Evolutionary conservation across 2,113 vertebrate species (phyloP), one percentile per base, ranked within the genome.

Genomic region (Nothocercus julius): DNA sequence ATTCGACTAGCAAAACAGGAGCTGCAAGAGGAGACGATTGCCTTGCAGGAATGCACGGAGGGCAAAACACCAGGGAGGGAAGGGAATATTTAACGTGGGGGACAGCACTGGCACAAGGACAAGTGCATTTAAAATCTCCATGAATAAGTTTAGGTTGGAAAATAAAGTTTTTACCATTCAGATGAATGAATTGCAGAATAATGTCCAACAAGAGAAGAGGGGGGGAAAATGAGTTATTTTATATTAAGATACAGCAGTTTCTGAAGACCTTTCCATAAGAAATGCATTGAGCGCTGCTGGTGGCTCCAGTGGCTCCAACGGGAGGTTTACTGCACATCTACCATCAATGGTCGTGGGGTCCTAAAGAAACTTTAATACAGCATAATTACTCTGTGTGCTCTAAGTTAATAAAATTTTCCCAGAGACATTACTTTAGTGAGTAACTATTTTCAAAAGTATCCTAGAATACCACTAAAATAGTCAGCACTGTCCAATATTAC

Each of bases 111-210:
- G 44, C 59, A 27, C 1, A 13, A 70, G 64, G 61, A 75, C 34
- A 28, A 12, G 24, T 0, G 24, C 28, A 5, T 66, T 66, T 25
- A 3, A 19, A n/a, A 24, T 3, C 24, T 1, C 70, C 19, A 0
- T 8, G 51, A 53, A 7, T 4, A 36, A 73, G 4, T 36, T 73
- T 12, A 66, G 67, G 25, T 9, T 87, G 67, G 4, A 13, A 75
- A 73, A 87, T 3, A 4, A 84, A 40, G 6, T 21, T 67, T 47
- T 17, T 45, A 40, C 4, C 14, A 5, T 36, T 14, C 28, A 20
- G 19, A 51, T 58, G 34, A 89, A 68, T 13, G 19, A 56, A 63
- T 30, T 13, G n/a, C 3, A 72, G 62, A 68, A 18, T 4, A 27
- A 44, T 8, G 82, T 19, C 58, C 21, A 8, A 9, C 1, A 70